Percentiles rank a stretch among this genome's conserved stretches.
Conservation (phyloP, 2,113 vertebrate genomes). For the Zapornia atra region DNA sequence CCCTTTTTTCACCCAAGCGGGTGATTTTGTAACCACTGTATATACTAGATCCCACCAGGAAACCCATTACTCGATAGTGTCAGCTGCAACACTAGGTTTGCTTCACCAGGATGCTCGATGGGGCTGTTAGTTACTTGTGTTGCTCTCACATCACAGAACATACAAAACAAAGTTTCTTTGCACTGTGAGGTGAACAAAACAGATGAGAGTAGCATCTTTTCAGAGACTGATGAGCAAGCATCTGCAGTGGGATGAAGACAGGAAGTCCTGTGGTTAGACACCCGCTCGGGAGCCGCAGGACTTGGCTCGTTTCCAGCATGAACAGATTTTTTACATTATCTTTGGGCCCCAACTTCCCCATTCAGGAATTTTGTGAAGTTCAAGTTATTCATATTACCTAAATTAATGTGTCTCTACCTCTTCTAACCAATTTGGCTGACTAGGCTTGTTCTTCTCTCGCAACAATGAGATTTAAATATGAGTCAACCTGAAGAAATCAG, state of each 20-base stretch:
- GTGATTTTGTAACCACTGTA: not conserved
- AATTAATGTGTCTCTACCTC: not conserved
- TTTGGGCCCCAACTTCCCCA: not conserved
- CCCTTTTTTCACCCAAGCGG: not conserved
- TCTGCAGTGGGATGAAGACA: not conserved
- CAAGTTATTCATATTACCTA: slow-evolving; percentile 13
- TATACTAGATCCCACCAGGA: not conserved
- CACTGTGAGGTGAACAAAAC: not conserved
- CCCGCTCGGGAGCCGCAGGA: not conserved
- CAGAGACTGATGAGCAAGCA: slow-evolving; percentile 4
- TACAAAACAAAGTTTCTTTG: not conserved
- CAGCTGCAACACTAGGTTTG: not conserved
- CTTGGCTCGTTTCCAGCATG: not conserved
- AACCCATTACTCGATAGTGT: not conserved
- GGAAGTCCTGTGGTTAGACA: not conserved
- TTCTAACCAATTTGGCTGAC: not conserved
- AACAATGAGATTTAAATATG: not conserved
- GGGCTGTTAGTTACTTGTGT: not conserved
- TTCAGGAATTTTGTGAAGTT: not conserved
- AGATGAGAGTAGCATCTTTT: not conserved
- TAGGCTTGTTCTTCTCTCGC: not conserved
- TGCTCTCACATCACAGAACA: not conserved
- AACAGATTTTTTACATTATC: not conserved
- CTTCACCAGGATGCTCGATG: not conserved
- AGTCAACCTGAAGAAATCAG: not conserved